Percentiles rank a stretch among this genome's conserved stretches.
These are phyloP conservation scores for Ariopsis seemanni DNA, from an alignment of 2,113 vertebrate species.

Conservation along the genomic window DNA sequence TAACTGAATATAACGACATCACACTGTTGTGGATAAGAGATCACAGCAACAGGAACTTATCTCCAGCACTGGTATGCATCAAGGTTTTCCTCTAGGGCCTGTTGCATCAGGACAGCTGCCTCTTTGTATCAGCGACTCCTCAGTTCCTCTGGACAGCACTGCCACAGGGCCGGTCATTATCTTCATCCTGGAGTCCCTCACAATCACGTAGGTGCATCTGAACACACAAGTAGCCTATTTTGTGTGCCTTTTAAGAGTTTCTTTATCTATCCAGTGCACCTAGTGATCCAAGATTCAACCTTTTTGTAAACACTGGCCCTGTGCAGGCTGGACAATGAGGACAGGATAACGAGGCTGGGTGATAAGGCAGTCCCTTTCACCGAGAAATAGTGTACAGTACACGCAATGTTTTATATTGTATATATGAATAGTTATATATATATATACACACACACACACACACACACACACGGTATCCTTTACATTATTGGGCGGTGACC, in stretches of 20 bases:
- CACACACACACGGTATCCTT: conserved; percentile 75
- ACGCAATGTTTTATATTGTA: conserved; percentile 76
- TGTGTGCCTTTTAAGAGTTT: conserved; percentile 76
- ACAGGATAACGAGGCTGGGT: conserved; percentile 44
- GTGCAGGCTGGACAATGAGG: conserved; percentile 39
- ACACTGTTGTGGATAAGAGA: conserved; percentile 44
- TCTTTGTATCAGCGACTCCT: conserved; percentile 51
- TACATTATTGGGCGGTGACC: conserved; percentile 60
- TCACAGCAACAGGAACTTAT: background rate
- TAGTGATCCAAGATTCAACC: conserved; percentile 45
- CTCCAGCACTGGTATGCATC: conserved; percentile 54
- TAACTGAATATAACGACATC: conserved; percentile 59
- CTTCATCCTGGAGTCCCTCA: conserved; percentile 40
- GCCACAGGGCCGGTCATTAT: conserved; percentile 51
- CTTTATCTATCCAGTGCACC: conserved; percentile 65
- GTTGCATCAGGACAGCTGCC: conserved; percentile 62
- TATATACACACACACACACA: conserved; percentile 65
- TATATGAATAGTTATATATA: conserved; percentile 65
- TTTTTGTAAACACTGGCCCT: conserved; percentile 55
- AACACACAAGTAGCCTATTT: conserved; percentile 69
- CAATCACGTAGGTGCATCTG: conserved; percentile 62
- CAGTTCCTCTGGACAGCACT: conserved; percentile 49
- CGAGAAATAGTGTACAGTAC: conserved; percentile 68
- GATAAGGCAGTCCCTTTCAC: conserved; percentile 61
- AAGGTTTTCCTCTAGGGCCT: conserved; percentile 60